Evolutionary conservation across 1,140 invertebrate species (phyloP), one percentile per base, ranked within the genome.

Genomic region (Holcopasites calliopsidis): DNA sequence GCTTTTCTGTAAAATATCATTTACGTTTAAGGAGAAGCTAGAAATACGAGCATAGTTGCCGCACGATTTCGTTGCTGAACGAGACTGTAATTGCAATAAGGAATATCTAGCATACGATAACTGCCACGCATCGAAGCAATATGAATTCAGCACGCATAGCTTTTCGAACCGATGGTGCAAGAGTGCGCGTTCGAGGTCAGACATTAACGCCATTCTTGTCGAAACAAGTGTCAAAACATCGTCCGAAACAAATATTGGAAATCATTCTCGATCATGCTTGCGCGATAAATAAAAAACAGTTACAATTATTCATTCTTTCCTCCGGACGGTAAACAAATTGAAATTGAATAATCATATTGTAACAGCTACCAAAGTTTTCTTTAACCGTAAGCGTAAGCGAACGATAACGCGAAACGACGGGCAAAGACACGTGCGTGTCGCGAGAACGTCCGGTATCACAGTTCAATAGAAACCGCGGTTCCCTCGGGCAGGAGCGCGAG

Each of bases 61-160:
- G 26, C 18, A 31, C 35, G 47, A 44, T 26, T 65, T 31, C 21
- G 11, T 13, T 52, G 21, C 26, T 6, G 23, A 33, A 54, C 18
- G 26, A 28, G n/a, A n/a, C 47, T 38, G 52, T 64, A 35, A 70
- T 75, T 52, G 35, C 57, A 38, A 40, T 71, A 55, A 18, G 49
- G 50, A 42, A 11, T 28, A 28, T 13, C 21, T 26, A 18, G 60
- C 55, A 66, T 66, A 38, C 33, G 55, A 74, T 57, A 49, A 18
- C 31, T 21, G 28, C 69, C 42, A 40, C 44, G 28, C 62, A 52
- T 57, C 38, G 38, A 61, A 54, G 58, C 33, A 68, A 85, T 85
- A 76, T 72, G 64, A 64, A 86, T 86, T 86, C 84, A 85, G 62
- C 50, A 58, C 79, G 62, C 75, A 73, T 61, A 26, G n/a, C 55